Base-by-base conservation (phyloP, 2,113 vertebrate genomes). In the Thalassarche chlororhynchos region DNA sequence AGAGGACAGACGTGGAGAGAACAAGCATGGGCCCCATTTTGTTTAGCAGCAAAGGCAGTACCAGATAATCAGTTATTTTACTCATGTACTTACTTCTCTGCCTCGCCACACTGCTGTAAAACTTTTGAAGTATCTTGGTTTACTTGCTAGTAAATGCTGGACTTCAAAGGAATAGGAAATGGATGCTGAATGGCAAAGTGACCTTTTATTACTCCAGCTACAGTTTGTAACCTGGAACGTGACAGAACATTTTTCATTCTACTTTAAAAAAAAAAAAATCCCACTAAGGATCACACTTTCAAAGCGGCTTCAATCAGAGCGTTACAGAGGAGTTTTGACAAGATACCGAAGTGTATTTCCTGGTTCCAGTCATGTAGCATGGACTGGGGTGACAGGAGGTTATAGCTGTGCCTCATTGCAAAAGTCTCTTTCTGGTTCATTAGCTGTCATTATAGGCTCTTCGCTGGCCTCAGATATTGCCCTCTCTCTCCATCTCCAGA, bases 81-180 rank as follows among this genome's bases (percentile, higher is more conserved):
- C 58, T 94, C 91, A 60, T 78, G 93, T 91, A 89, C 78, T 93
- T 91, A 83, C 0, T 24, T 81, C 66, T 95, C 87, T 91, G 89
- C 70, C 78, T 91, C 46, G 29, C 58, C 87, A 93, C 81, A 80
- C 68, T 88, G 78, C 82, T 77, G 42, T 60, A 86, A 96, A 97
- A 96, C 89, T 97, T 97, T 61, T 96, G 93, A 96, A 94, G 94
- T 91, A 78, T 74, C 68, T 62, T 81, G 84, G 68, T 93, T 93
- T 96, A 80, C 78, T 89, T 84, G 84, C 66, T 55, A 93, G 96
- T 86, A 96, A 96, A 96, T 84, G 87, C 70, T 77, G 84, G 87
- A 85, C 93, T 97, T 97, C 95, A 97, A 97, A 97, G 87, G 89
- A 96, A 95, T 95, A 93, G 87, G 55, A 97, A 96, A 97, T 91